Base-by-base conservation (phyloP, 2,888 invertebrate genomes). In the Scrobipalpa costella region DNA sequence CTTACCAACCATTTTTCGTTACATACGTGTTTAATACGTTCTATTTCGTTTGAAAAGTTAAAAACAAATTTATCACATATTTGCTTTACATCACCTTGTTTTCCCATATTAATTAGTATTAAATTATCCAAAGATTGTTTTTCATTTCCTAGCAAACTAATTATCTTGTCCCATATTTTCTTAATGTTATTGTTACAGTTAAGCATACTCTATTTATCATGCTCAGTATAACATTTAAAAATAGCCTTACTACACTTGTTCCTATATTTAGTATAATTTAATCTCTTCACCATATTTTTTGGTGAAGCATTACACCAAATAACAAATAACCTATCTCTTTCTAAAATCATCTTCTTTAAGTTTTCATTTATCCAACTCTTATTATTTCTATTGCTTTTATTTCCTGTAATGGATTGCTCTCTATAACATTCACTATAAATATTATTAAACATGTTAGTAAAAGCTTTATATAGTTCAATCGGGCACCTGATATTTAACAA, bases 201-300 rank as follows among this genome's bases (percentile, higher is more conserved):
- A 7, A 61, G 15, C 17, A 65, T 65, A 50, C 17, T 19, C 49
- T 65, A 36, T 40, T 63, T 66, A 59, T 64, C 66, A 62, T 63
- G 55, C 7, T 61, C 57, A 11, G 27, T 49, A 33, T 40, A 63
- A 57, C 62, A 33, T 60, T 66, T 66, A 40, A 33, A 52, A 17
- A 52, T 27, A 11, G 13, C 21, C 15, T 57, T 57, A 63, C n/a
- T 13, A 6, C 27, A 64, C 58, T 40, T 61, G 63, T 61, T 44
- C 38, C 60, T 57, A 27, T 65, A 67, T 57, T 27, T 69, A 47
- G 69, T 69, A 63, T 66, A 69, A n/a, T 17, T 49, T 36, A 67
- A 21, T 19, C 68, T 38, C 21, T 68, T 68, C 17, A 67, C 0
- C 68, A 68, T 69, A 62, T 69, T 69, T 33, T 66, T 66, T 17